Conservation (phyloP, 92 coral and sea anemone genomes). For the Muricea muricata region DNA sequence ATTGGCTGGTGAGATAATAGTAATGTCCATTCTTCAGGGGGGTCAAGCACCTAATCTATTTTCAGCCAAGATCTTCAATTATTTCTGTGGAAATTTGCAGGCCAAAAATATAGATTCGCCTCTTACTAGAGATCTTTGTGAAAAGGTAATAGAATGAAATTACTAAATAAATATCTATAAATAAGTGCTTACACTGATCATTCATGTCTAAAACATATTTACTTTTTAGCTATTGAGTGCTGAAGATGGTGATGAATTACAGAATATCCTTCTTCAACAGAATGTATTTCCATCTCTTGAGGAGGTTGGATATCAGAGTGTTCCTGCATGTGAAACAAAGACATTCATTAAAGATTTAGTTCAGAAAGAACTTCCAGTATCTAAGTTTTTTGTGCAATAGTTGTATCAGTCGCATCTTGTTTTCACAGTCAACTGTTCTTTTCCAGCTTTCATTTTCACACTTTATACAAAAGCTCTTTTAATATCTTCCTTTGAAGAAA, state of each 20-base stretch:
- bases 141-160: constrained; percentile 1
- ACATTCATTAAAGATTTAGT: constrained; percentile 4
- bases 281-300: constrained; percentile 5
- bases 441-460: too few species aligned
- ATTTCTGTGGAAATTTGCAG: neutral
- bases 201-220: neutral
- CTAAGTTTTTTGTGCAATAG: too few species aligned
- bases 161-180: neutral
- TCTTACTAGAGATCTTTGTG: constrained; percentile 4
- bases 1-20: constrained; percentile 19
- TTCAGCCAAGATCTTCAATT: constrained; percentile 3
- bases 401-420: too few species aligned
- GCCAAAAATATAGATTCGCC: neutral
- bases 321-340: constrained; percentile 35
- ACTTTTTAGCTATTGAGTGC: neutral
- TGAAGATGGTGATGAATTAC: neutral
- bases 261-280: neutral
- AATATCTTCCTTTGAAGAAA: too few species aligned
- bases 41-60: constrained; percentile 8
- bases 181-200: too few species aligned
- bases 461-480: too few species aligned
- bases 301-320: constrained; percentile 28
- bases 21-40: constrained; percentile 18
- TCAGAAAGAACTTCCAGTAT: neutral
- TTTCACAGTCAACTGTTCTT: too few species aligned